Evolutionary conservation across 2,888 invertebrate species (phyloP).

Genomic region (Melinaea marsaeus): DNA sequence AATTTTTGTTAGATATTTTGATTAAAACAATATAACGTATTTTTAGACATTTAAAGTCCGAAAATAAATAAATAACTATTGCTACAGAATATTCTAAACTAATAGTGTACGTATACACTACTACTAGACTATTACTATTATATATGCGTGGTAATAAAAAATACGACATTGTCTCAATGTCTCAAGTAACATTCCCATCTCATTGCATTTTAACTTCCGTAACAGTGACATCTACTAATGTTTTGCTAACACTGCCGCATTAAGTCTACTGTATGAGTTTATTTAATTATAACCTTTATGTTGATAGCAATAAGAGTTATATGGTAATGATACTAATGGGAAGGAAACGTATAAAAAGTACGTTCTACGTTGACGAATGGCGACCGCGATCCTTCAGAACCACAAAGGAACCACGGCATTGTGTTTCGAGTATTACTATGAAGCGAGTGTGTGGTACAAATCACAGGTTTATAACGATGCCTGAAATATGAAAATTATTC

Average conservation of each 20-base stretch:
- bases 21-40: too few species aligned
- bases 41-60: too few species aligned
- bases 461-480: constrained; percentile 6
- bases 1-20: too few species aligned
- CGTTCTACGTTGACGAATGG: constrained; percentile 40
- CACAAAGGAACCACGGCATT: constrained; percentile 52
- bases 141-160: too few species aligned
- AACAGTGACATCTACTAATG: constrained; percentile 2
- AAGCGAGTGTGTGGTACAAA: constrained; percentile 32
- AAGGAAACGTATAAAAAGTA: constrained; percentile 32
- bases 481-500: neutral
- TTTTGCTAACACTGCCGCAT: constrained; percentile 1
- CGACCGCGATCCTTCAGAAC: constrained; percentile 43
- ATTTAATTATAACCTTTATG: constrained; percentile 16
- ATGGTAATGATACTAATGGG: constrained; percentile 22
- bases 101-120: too few species aligned
- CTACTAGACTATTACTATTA: too few species aligned
- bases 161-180: too few species aligned
- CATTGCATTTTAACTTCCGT: neutral
- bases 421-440: constrained; percentile 52
- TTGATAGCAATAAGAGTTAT: constrained; percentile 7
- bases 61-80: too few species aligned
- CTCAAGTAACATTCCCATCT: neutral
- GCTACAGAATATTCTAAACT: too few species aligned
- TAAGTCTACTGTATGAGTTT: constrained; percentile 6